These are phyloP conservation scores for Ceraclea dissimilis DNA, from an alignment of 2,888 invertebrate species.

Conservation along the genomic window DNA sequence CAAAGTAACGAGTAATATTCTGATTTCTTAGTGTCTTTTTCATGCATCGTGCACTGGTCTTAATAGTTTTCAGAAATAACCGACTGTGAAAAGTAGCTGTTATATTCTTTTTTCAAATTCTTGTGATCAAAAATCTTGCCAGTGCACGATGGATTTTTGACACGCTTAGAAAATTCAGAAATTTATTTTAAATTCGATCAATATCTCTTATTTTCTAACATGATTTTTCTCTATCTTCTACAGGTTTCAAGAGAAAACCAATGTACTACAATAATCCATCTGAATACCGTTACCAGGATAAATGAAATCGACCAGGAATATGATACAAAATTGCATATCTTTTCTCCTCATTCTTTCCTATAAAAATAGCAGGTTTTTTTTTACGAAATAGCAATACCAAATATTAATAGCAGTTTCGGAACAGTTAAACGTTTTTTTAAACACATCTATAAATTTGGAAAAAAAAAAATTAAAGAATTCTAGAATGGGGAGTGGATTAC, in stretches of 20 bases:
- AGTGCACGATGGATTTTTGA: constrained; percentile 10
- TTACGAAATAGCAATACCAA: too few relatives aligned
- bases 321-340: not conserved
- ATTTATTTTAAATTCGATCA: not conserved
- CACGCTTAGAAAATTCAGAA: not conserved
- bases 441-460: too few relatives aligned
- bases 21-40: not conserved
- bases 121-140: constrained; percentile 3
- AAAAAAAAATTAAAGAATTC: too few relatives aligned
- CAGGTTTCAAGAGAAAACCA: constrained; percentile 50
- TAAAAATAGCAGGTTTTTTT: too few relatives aligned
- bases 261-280: constrained; percentile 49
- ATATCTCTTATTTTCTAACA: not conserved
- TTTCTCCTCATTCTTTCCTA: too few relatives aligned
- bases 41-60: not conserved
- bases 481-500: too few relatives aligned
- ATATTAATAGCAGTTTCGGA: too few relatives aligned
- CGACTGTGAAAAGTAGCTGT: not conserved
- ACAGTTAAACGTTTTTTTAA: too few relatives aligned
- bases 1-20: too few relatives aligned
- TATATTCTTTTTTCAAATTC: not conserved
- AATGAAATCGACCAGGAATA: constrained; percentile 32
- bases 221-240: constrained; percentile 32
- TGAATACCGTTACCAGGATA: constrained; percentile 41
- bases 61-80: not conserved